Conservation (phyloP, 2,797 vertebrate species). For the Protonibea diacanthus region DNA sequence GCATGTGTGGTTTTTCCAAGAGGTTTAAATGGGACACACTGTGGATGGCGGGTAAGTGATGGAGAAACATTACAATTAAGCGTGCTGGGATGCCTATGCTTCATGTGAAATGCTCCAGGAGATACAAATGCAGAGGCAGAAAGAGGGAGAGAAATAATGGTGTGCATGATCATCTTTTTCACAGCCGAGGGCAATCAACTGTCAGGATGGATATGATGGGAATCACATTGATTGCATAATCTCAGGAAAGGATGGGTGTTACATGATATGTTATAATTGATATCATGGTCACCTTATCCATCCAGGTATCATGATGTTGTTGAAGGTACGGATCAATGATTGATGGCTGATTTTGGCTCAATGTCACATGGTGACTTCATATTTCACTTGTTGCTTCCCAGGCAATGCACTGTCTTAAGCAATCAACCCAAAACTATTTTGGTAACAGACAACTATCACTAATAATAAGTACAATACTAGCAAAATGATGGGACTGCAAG, state of each 20-base stretch:
- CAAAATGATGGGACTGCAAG: conserved; percentile 1
- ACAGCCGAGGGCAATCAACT: conserved; percentile 50
- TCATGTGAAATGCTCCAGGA: conserved; percentile 36
- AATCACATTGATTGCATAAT: conserved; percentile 46
- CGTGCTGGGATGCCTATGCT: conserved; percentile 45
- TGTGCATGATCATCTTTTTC: conserved; percentile 73
- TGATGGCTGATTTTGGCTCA: conserved; percentile 16
- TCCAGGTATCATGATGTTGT: conserved; percentile 29
- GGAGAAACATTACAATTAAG: conserved; percentile 35
- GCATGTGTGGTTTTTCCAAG: conserved; percentile 41
- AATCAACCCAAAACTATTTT: conserved; percentile 7
- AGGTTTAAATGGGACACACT: conserved; percentile 35
- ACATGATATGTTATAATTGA: conserved; percentile 36
- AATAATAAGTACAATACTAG: not conserved
- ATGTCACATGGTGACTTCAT: conserved; percentile 6
- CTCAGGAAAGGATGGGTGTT: conserved; percentile 31
- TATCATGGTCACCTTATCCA: conserved; percentile 30
- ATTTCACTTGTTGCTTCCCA: conserved; percentile 8
- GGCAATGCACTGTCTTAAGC: conserved; percentile 6
- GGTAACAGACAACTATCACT: not conserved
- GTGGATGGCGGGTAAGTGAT: conserved; percentile 37
- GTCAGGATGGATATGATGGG: conserved; percentile 43
- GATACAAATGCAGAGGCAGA: conserved; percentile 49
- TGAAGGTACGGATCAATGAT: conserved; percentile 3
- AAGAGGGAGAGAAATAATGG: conserved; percentile 65